Percentiles rank a stretch among this genome's conserved stretches.
These are phyloP conservation scores for Onychomys leucogaster DNA, from an alignment of 2,797 vertebrate species.

Conservation along the genomic window DNA sequence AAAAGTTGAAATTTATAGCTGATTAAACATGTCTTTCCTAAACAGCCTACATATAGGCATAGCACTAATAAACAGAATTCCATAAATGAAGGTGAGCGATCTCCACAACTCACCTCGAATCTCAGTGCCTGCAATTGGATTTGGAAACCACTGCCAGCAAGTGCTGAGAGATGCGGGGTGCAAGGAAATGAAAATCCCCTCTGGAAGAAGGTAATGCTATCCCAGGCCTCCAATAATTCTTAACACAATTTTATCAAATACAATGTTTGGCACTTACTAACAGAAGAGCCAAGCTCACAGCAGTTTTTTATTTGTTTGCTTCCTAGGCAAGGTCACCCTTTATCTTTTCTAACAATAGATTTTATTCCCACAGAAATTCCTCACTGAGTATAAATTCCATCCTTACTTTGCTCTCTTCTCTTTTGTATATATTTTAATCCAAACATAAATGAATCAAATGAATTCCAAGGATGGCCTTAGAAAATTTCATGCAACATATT, in stretches of 20 bases:
- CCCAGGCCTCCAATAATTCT: background rate
- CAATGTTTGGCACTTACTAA: background rate
- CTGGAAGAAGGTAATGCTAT: background rate
- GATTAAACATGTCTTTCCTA: background rate
- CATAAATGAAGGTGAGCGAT: background rate
- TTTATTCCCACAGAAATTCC: conserved; percentile 34
- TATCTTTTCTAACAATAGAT: conserved; percentile 6
- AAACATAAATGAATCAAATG: conserved; percentile 28
- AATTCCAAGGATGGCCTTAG: conserved; percentile 1
- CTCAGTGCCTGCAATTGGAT: background rate
- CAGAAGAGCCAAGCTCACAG: background rate
- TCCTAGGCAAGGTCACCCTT: background rate
- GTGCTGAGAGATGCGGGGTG: background rate
- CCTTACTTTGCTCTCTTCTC: background rate
- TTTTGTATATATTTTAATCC: conserved; percentile 32
- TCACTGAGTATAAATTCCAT: background rate
- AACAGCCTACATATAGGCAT: background rate
- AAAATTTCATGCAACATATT: background rate
- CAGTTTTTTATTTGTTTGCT: conserved; percentile 19
- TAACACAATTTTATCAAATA: conserved; percentile 13
- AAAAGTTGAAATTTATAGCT: background rate
- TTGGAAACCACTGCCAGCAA: background rate
- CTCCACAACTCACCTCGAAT: background rate
- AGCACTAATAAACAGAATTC: background rate
- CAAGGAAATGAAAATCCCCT: background rate